Evolutionary conservation across 2,888 invertebrate genomes (phyloP).

Genomic region (Baccha elongata): DNA sequence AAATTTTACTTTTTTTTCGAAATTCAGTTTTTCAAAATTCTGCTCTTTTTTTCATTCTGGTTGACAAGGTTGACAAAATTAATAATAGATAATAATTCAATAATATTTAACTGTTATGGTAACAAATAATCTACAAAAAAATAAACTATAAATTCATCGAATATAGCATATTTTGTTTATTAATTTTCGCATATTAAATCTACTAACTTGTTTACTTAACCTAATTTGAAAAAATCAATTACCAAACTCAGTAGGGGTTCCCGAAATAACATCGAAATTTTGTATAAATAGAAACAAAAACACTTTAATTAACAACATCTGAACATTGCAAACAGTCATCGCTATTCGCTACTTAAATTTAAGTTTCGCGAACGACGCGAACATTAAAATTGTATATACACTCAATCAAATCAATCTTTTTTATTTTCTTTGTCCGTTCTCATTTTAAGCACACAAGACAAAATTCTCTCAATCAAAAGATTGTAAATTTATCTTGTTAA

Average conservation of each 20-base stretch:
- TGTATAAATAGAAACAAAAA: background rate
- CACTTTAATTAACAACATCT: background rate
- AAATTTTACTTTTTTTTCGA: too few species aligned
- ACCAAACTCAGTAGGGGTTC: background rate
- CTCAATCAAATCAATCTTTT: slow-evolving; percentile 20
- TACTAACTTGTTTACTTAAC: background rate
- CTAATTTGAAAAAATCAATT: background rate
- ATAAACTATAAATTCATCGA: too few species aligned
- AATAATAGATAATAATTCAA: too few species aligned
- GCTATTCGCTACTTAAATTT: background rate
- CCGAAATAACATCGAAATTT: background rate
- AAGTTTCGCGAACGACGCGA: background rate
- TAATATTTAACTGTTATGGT: too few species aligned
- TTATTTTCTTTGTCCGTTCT: background rate
- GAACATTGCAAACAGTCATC: background rate
- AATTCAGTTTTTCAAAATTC: too few species aligned
- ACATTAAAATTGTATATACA: slow-evolving; percentile 3
- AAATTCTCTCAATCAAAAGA: slow-evolving; percentile 25
- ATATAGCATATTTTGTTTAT: background rate
- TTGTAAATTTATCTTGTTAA: slow-evolving; percentile 4
- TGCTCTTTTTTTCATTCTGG: too few species aligned
- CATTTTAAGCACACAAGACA: slow-evolving; percentile 1
- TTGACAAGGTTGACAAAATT: too few species aligned
- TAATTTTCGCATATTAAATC: background rate
- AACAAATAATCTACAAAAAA: too few species aligned